These are phyloP conservation scores for Daboia siamensis DNA, from an alignment of 2,113 vertebrate species.

Conservation along the genomic window DNA sequence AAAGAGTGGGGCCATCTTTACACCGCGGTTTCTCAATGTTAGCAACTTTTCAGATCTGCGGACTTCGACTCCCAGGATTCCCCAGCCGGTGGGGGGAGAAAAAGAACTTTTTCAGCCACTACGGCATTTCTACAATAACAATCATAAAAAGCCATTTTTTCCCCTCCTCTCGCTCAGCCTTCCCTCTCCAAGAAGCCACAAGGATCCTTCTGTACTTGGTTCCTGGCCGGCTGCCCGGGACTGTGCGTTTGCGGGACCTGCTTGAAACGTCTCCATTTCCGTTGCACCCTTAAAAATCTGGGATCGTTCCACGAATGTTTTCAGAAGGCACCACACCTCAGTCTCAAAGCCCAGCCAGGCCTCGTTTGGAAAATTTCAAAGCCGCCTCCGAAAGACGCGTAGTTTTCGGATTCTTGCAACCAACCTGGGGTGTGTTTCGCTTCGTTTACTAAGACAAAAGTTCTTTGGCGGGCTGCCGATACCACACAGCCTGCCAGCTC, in stretches of 20 bases:
- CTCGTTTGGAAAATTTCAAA: neutral
- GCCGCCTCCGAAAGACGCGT: neutral
- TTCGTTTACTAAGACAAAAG: neutral
- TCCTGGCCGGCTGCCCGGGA: neutral
- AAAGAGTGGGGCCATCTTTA: too few species aligned
- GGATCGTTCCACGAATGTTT: neutral
- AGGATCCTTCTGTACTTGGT: neutral
- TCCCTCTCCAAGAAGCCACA: neutral
- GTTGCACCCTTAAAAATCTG: neutral
- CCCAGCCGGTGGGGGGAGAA: too few species aligned
- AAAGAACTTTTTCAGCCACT: neutral
- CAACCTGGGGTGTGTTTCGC: neutral
- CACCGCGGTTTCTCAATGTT: neutral
- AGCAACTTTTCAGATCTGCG: neutral
- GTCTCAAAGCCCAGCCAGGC: neutral
- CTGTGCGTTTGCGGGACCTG: neutral
- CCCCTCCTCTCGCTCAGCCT: neutral
- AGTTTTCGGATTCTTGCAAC: neutral
- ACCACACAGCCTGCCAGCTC: accelerated
- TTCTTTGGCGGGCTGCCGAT: accelerated
- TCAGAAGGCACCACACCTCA: accelerated
- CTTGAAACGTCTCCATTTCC: neutral
- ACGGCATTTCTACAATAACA: neutral
- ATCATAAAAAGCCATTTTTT: slow-evolving; percentile 6
- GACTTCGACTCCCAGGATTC: neutral